Base-by-base conservation (phyloP, 2,888 invertebrate species). In the Pristionchus fissidentatus region DNA sequence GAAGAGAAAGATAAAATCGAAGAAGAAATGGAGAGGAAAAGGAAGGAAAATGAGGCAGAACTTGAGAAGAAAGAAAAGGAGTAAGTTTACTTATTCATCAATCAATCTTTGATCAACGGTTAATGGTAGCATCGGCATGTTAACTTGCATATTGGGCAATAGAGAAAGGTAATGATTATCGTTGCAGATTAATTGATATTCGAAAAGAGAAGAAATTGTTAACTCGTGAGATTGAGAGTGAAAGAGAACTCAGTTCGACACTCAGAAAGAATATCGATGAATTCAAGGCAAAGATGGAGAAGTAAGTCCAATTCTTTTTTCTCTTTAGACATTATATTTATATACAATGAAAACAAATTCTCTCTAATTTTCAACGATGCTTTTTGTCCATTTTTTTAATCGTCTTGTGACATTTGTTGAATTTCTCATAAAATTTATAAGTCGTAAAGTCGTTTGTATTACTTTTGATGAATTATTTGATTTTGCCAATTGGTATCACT, bases 271-370 rank as follows among this genome's bases (percentile, higher is more conserved):
- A 49, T 52, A 83, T 73, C 55, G 75, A 83, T 38, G 83, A 83
- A 29, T 75, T 83, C 75, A 83, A 83, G 57, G 55, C 57, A 19
- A 83, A 83, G 29, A 49, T 83, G 73, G 83, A 73, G 43, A 83
- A 73, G 83, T 83, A 10, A 38, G 52, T 15, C n/a, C n/a, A n/a
- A n/a, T n/a, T n/a, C n/a, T n/a, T n/a, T n/a, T n/a, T n/a, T 19
- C 10, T 13, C 10, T 49, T 13, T 49, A 13, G 10, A 49, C 10
- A 49, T 49, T 49, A 13, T 13, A 49, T 49, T 49, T 10, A 49
- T 49, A 13, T 19, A 19, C 49, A 49, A 13, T 49, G 49, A 19
- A 49, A 10, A 49, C 10, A 10, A 13, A 49, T 19, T 10, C 19
- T 49, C 19, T 49, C 49, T 49, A 10, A 13, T 13, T 13, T 49